phyloP scores from a whole-genome alignment of 2,113 vertebrate species.

The Papio anubis region DNA sequence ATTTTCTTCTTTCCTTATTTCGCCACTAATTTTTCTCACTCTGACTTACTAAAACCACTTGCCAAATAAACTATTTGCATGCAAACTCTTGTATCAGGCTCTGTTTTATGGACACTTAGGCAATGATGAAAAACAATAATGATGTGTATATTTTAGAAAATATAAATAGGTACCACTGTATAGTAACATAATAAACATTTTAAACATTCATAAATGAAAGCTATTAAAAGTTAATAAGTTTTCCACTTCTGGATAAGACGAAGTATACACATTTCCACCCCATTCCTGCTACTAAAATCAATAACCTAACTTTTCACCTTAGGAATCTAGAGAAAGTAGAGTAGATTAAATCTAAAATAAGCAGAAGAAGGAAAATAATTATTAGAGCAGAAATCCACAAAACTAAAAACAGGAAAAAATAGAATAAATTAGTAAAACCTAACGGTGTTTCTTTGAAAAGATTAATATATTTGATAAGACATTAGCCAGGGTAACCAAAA shows the following conservation, averaged over 20 bases:
- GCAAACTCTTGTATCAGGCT: background rate
- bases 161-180: background rate
- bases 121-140: background rate
- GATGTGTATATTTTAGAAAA: background rate
- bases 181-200: background rate
- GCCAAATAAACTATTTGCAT: background rate
- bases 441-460: background rate
- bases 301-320: background rate
- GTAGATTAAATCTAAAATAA: background rate
- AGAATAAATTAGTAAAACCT: background rate
- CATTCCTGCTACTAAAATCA: background rate
- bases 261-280: background rate
- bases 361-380: background rate
- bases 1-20: background rate
- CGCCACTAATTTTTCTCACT: background rate
- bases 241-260: background rate
- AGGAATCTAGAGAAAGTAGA: constrained; percentile 3
- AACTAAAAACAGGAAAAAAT: constrained; percentile 7
- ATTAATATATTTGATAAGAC: background rate
- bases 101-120: background rate
- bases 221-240: background rate
- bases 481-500: background rate
- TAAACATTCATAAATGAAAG: background rate
- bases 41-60: background rate
- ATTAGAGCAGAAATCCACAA: background rate